A percentile compares a stretch with the other conserved stretches of the same genome.
Conservation (phyloP, 2,888 invertebrate species). For the Merodon equestris region DNA sequence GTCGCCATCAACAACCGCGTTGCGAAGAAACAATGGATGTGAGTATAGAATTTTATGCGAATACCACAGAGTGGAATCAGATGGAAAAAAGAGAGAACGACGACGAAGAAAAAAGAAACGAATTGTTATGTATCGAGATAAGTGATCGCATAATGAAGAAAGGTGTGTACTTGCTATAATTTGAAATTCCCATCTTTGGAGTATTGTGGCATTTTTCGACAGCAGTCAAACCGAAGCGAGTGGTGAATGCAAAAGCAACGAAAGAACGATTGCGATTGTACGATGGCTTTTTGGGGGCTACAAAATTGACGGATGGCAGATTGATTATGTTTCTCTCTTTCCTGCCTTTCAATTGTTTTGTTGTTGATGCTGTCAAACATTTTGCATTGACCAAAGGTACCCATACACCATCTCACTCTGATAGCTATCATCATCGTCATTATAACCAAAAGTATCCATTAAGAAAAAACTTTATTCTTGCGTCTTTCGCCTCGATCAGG, state of each 20-base stretch:
- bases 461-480: slow-evolving; percentile 63
- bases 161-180: slow-evolving; percentile 69
- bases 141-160: slow-evolving; percentile 69
- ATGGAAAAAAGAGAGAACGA: slow-evolving; percentile 24
- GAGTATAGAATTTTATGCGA: slow-evolving; percentile 60
- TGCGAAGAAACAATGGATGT: slow-evolving; percentile 1
- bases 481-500: neutral
- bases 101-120: slow-evolving; percentile 18
- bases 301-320: slow-evolving; percentile 66
- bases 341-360: slow-evolving; percentile 10
- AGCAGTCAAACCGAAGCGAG: slow-evolving; percentile 3
- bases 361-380: slow-evolving; percentile 40
- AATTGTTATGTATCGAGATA: slow-evolving; percentile 65
- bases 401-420: slow-evolving; percentile 19
- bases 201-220: slow-evolving; percentile 65
- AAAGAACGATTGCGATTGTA: neutral
- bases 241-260: neutral
- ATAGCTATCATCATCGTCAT: slow-evolving; percentile 68
- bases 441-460: slow-evolving; percentile 66
- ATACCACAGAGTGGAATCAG: slow-evolving; percentile 58
- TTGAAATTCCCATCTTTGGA: slow-evolving; percentile 69
- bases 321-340: slow-evolving; percentile 51
- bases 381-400: slow-evolving; percentile 18
- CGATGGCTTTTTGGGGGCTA: slow-evolving; percentile 55
- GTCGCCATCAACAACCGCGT: slow-evolving; percentile 1